Percentiles rank a stretch among this genome's conserved stretches.
Evolutionary conservation across 1,140 invertebrate genomes (phyloP).

Genomic region (Brachionus sp.): DNA sequence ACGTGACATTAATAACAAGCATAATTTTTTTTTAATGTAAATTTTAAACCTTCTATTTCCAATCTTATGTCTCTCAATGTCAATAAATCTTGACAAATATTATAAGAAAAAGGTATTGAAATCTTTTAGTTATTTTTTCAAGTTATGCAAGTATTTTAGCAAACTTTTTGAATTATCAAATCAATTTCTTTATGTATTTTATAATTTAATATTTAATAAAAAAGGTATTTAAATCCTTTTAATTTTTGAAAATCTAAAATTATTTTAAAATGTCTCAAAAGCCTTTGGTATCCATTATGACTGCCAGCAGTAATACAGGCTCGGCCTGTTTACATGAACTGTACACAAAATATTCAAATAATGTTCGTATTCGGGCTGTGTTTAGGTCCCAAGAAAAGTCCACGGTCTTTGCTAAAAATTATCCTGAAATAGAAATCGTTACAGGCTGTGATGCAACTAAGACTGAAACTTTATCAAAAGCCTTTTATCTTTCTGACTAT

Average conservation of each 20-base stretch:
- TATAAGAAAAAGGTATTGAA: not conserved
- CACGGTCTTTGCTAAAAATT: not conserved
- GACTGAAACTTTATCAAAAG: not conserved
- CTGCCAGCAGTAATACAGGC: conserved; percentile 4
- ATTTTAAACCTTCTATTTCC: not conserved
- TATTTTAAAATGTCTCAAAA: not conserved
- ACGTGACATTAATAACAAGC: not conserved
- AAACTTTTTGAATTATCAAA: not conserved
- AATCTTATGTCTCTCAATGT: not conserved
- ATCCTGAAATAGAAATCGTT: not conserved
- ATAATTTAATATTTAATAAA: not conserved
- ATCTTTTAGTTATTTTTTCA: not conserved
- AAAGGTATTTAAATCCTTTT: not conserved
- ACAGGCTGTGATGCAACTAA: not conserved
- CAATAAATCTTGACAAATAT: not conserved
- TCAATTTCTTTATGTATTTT: not conserved
- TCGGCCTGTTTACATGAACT: conserved; percentile 18
- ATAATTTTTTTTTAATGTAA: not conserved
- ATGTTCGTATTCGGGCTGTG: conserved; percentile 7
- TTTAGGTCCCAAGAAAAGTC: conserved; percentile 2
- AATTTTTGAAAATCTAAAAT: not conserved
- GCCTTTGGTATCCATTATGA: not conserved
- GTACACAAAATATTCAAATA: not conserved
- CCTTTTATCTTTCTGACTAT: not conserved
- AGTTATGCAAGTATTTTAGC: not conserved